A percentile compares a stretch with the other conserved stretches of the same genome.
Conservation (phyloP, 2,888 invertebrate species). For the Neoitamus cyanurus region DNA sequence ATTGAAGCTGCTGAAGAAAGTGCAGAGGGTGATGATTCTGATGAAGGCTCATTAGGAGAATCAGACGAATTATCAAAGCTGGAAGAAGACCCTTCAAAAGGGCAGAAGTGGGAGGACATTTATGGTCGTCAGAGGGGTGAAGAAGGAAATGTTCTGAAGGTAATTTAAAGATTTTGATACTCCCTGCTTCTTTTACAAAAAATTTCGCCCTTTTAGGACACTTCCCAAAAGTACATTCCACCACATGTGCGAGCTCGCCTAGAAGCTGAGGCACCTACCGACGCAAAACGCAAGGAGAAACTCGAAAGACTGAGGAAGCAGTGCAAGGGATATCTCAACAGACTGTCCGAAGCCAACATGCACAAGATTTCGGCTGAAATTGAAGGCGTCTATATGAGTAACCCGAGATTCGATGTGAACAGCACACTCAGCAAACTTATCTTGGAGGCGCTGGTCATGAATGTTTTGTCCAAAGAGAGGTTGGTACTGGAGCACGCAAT, state of each 20-base stretch:
- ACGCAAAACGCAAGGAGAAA: conserved; percentile 69
- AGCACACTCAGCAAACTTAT: conserved; percentile 78
- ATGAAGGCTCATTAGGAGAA: neutral
- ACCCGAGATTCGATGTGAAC: conserved; percentile 87
- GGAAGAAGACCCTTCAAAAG: conserved; percentile 48
- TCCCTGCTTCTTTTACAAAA: too few relatives aligned
- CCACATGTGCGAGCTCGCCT: conserved; percentile 78
- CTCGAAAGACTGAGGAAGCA: conserved; percentile 78
- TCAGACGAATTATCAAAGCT: conserved; percentile 46
- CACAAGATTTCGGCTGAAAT: conserved; percentile 83
- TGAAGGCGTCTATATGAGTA: conserved; percentile 80
- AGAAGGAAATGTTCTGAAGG: conserved; percentile 80
- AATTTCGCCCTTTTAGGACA: conserved; percentile 62
- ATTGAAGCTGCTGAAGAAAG: neutral
- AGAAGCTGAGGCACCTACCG: conserved; percentile 52
- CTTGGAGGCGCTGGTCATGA: conserved; percentile 74
- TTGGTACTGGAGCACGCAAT: conserved; percentile 87
- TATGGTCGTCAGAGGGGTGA: conserved; percentile 88
- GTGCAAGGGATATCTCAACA: conserved; percentile 88
- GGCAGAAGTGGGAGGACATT: conserved; percentile 83
- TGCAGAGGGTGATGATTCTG: neutral
- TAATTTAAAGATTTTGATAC: conserved; percentile 59
- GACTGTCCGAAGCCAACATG: conserved; percentile 88
- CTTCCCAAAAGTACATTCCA: conserved; percentile 79
- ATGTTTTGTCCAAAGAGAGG: conserved; percentile 75